Percentiles rank a stretch among this genome's conserved stretches.
phyloP scores from a whole-genome alignment of 2,888 invertebrate species.

The Acanthosepion pharaonis region DNA sequence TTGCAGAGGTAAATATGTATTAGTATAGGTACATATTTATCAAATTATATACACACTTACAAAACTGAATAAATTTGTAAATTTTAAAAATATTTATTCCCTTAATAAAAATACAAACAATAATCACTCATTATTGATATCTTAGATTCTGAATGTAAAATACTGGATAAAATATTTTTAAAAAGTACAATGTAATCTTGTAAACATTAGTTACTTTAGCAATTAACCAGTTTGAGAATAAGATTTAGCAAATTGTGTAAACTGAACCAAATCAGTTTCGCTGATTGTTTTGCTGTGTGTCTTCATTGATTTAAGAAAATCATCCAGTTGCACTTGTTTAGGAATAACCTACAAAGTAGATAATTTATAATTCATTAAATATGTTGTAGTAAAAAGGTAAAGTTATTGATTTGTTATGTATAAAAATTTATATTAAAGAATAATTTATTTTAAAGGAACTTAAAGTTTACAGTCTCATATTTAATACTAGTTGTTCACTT shows the following conservation, averaged over 20 bases:
- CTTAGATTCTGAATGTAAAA: not conserved
- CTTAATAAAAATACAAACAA: not conserved
- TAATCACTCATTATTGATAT: conserved; percentile 2
- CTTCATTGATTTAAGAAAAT: conserved; percentile 37
- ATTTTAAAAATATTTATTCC: not conserved
- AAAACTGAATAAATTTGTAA: not conserved
- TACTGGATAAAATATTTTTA: not conserved
- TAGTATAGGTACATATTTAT: not conserved
- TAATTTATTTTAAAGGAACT: not conserved
- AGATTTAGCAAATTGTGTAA: not conserved
- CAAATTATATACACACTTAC: not conserved
- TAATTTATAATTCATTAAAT: not conserved
- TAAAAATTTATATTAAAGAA: not conserved
- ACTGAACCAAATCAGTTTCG: conserved; percentile 1
- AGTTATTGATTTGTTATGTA: not conserved
- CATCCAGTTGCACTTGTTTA: conserved; percentile 11
- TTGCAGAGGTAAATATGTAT: not conserved
- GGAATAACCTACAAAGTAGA: conserved; percentile 41
- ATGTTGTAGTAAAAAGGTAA: not conserved
- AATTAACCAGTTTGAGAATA: not conserved
- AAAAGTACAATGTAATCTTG: not conserved
- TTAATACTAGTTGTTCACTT: not conserved
- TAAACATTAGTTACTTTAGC: not conserved
- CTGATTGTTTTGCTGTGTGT: conserved; percentile 36
- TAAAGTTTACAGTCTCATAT: not conserved